Evolutionary conservation across 2,888 invertebrate genomes (phyloP).

Genomic region (Galeopsomyia nigrocyanea): DNA sequence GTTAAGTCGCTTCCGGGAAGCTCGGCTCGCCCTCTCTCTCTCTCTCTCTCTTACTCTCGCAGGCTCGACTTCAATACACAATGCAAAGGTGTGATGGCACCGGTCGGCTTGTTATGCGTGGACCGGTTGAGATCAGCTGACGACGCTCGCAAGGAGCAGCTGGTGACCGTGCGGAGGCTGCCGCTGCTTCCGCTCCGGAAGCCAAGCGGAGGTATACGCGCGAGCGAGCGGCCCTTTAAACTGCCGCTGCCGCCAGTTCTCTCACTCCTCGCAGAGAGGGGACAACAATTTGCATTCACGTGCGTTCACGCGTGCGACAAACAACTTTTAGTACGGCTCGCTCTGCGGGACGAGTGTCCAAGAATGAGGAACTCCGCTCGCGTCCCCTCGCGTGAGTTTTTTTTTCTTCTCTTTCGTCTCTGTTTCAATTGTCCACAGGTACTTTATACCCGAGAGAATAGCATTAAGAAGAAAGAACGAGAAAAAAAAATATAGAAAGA

Average conservation of each 20-base stretch:
- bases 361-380: no score
- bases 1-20: slow-evolving; percentile 24
- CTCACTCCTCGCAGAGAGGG: slow-evolving; percentile 13
- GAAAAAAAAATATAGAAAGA: slow-evolving; percentile 5
- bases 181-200: slow-evolving; percentile 44
- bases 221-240: slow-evolving; percentile 38
- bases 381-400: not conserved
- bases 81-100: slow-evolving; percentile 16
- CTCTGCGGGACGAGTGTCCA: not conserved
- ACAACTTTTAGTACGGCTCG: slow-evolving; percentile 20
- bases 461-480: not conserved
- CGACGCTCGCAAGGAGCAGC: slow-evolving; percentile 49
- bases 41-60: no score
- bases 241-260: slow-evolving; percentile 3
- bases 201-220: slow-evolving; percentile 19
- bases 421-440: slow-evolving; percentile 27
- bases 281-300: slow-evolving; percentile 27
- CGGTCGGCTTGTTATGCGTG: not conserved
- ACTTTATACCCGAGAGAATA: slow-evolving; percentile 26
- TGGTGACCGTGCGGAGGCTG: slow-evolving; percentile 42
- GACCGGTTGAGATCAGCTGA: slow-evolving; percentile 44
- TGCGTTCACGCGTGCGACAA: slow-evolving; percentile 4
- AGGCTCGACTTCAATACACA: slow-evolving; percentile 20
- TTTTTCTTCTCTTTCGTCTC: not conserved
- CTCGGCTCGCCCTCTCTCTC: slow-evolving; percentile 13